Conservation (phyloP, 2,113 vertebrate genomes). For the Lagopus muta region DNA sequence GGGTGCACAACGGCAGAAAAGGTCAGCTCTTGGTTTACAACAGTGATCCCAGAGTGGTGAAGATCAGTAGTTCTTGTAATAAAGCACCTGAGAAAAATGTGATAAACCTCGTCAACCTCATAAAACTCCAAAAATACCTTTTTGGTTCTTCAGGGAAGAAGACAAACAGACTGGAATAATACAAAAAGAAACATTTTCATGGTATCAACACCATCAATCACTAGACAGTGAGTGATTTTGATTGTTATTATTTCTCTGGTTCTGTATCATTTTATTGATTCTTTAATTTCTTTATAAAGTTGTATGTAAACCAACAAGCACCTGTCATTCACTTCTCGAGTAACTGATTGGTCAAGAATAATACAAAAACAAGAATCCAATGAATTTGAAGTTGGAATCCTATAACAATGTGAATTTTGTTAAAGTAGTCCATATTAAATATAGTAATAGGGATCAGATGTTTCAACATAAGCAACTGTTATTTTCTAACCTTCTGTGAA, state of each 20-base stretch:
- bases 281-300: background rate
- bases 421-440: background rate
- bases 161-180: background rate
- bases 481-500: background rate
- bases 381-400: background rate
- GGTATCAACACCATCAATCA: background rate
- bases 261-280: background rate
- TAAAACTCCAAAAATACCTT: background rate
- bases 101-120: background rate
- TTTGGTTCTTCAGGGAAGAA: background rate
- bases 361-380: background rate
- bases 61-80: background rate
- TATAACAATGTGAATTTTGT: background rate
- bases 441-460: background rate
- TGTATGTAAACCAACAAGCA: background rate
- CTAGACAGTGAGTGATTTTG: background rate
- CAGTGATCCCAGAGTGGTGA: background rate
- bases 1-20: background rate
- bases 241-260: background rate
- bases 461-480: background rate
- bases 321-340: background rate
- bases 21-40: background rate
- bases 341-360: background rate
- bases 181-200: background rate
- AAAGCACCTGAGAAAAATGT: background rate